Evolutionary conservation across 2,888 invertebrate species (phyloP).

Genomic region (Physocephala rufipes): DNA sequence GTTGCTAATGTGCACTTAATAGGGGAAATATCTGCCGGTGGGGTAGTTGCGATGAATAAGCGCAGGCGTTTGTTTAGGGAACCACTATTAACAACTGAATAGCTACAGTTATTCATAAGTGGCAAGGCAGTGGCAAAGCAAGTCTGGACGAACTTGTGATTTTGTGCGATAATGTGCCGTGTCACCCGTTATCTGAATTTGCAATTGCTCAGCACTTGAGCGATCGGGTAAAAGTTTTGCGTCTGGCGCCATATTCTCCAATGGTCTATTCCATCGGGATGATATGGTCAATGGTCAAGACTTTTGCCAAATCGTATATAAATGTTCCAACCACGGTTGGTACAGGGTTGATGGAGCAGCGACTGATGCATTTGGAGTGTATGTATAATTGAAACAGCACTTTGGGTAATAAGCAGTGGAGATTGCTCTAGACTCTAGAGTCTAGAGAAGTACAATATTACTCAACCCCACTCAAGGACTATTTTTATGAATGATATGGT

Average conservation of each 20-base stretch:
- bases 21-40: slow-evolving; percentile 10
- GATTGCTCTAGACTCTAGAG: too few species aligned
- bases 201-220: neutral
- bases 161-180: slow-evolving; percentile 18
- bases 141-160: slow-evolving; percentile 11
- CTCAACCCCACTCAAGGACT: too few species aligned
- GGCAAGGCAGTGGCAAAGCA: slow-evolving; percentile 9
- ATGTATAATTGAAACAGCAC: too few species aligned
- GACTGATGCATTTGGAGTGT: too few species aligned
- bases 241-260: neutral
- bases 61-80: neutral
- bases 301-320: neutral
- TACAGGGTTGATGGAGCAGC: too few species aligned
- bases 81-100: slow-evolving; percentile 6
- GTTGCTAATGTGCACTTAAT: slow-evolving; percentile 20
- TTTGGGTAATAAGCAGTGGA: too few species aligned
- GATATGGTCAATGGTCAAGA: neutral
- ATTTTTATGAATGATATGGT: too few species aligned
- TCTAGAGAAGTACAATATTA: too few species aligned
- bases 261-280: neutral
- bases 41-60: slow-evolving; percentile 18
- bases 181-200: slow-evolving; percentile 13
- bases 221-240: neutral
- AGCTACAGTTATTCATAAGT: neutral
- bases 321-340: too few species aligned